A percentile compares a stretch with the other conserved stretches of the same genome.
phyloP scores from a whole-genome alignment of 1,140 invertebrate genomes.

The Trichonephila clavipes region DNA sequence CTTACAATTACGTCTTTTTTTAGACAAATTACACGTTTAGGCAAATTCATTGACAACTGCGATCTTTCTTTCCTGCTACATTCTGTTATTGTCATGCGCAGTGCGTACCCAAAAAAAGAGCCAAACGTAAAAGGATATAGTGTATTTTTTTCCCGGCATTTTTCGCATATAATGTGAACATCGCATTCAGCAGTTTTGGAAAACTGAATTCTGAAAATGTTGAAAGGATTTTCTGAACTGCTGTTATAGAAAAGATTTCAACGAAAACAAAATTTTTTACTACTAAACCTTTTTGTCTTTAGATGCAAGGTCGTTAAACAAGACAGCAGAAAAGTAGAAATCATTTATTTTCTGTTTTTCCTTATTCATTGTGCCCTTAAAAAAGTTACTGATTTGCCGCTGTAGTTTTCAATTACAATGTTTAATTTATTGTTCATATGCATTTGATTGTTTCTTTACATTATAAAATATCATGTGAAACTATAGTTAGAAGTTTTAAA shows the following conservation, averaged over 20 bases:
- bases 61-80: too few relatives aligned
- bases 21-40: too few relatives aligned
- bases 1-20: too few relatives aligned
- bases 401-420: too few relatives aligned
- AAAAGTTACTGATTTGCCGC: too few relatives aligned
- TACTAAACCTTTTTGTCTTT: neutral
- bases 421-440: too few relatives aligned
- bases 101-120: neutral
- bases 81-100: neutral
- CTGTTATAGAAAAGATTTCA: neutral
- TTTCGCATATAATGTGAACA: neutral
- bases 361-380: neutral
- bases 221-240: conserved; percentile 20
- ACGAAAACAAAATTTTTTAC: conserved; percentile 4
- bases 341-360: neutral
- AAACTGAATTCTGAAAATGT: conserved; percentile 8
- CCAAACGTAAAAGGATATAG: neutral
- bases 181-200: conserved; percentile 25
- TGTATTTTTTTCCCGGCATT: neutral
- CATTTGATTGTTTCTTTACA: too few relatives aligned
- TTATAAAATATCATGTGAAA: too few relatives aligned
- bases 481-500: too few relatives aligned
- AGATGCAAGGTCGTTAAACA: neutral
- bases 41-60: too few relatives aligned
- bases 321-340: neutral